Conservation (phyloP, 2,888 invertebrate species). For the Drosophila percnosoma region DNA sequence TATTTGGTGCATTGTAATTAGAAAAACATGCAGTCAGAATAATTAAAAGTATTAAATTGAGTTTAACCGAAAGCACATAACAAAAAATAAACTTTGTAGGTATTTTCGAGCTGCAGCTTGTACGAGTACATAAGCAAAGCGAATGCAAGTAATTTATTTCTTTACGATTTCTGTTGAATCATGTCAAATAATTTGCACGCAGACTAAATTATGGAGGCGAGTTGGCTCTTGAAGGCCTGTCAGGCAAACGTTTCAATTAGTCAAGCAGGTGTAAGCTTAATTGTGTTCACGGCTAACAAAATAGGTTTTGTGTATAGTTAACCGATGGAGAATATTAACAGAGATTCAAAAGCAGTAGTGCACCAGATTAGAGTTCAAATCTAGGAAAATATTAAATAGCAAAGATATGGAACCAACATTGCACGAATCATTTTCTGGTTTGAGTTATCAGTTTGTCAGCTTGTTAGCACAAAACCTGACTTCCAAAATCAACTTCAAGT, state of each 20-base stretch:
- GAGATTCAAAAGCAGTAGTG: neutral
- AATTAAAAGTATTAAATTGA: neutral
- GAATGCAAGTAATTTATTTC: slow-evolving; percentile 11
- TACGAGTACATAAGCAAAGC: slow-evolving; percentile 5
- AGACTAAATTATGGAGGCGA: slow-evolving; percentile 46
- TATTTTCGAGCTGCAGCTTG: slow-evolving; percentile 27
- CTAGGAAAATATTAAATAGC: neutral
- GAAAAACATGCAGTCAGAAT: slow-evolving; percentile 34
- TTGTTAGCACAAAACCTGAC: slow-evolving; percentile 6
- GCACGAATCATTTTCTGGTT: neutral
- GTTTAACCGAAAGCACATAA: neutral
- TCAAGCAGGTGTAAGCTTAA: slow-evolving; percentile 30
- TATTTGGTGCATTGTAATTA: slow-evolving; percentile 26
- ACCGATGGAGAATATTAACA: neutral
- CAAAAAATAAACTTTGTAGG: neutral
- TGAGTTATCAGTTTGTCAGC: neutral
- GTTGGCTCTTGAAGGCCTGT: slow-evolving; percentile 40
- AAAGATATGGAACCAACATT: neutral
- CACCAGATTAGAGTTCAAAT: neutral
- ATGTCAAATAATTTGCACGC: slow-evolving; percentile 65
- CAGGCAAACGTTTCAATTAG: slow-evolving; percentile 27
- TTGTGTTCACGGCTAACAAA: neutral
- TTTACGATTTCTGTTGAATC: slow-evolving; percentile 65
- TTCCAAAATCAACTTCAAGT: neutral
- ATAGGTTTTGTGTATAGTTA: neutral